phyloP scores from a whole-genome alignment of 2,113 vertebrate genomes.

The Mystacornis crossleyi region DNA sequence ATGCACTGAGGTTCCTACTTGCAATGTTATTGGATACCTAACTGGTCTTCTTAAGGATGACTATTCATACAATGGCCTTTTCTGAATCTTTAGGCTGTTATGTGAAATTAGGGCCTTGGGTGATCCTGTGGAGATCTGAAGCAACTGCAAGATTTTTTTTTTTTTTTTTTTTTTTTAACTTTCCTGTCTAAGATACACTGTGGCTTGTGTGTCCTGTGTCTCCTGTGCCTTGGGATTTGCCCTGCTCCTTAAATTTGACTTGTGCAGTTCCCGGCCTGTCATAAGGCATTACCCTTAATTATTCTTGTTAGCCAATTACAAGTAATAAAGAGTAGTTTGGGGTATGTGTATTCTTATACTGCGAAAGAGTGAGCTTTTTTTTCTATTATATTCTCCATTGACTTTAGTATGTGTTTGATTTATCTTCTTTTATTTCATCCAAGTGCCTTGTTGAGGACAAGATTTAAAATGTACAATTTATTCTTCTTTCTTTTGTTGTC shows the following conservation, averaged over 20 bases:
- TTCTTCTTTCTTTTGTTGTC: not conserved
- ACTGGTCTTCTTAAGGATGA: not conserved
- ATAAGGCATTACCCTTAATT: not conserved
- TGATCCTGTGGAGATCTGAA: not conserved
- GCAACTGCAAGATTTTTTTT: not conserved
- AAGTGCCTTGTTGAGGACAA: not conserved
- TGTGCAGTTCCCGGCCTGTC: not conserved
- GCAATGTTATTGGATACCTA: not conserved
- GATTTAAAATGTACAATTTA: not conserved
- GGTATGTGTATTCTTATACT: not conserved
- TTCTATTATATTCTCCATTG: not conserved
- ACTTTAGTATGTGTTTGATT: not conserved
- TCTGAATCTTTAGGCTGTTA: not conserved
- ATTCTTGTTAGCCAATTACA: not conserved
- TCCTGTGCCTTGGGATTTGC: not conserved
- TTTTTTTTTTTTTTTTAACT: not conserved
- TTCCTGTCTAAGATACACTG: not conserved
- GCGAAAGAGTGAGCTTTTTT: not conserved
- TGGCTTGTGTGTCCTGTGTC: not conserved
- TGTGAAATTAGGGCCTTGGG: not conserved
- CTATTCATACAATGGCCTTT: not conserved
- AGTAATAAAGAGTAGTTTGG: not conserved
- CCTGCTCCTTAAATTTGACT: not conserved
- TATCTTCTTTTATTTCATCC: not conserved
- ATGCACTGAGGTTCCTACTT: slow-evolving; percentile 12